Base-by-base conservation (phyloP, 2,113 vertebrate species). In the Xiphophorus couchianus region DNA sequence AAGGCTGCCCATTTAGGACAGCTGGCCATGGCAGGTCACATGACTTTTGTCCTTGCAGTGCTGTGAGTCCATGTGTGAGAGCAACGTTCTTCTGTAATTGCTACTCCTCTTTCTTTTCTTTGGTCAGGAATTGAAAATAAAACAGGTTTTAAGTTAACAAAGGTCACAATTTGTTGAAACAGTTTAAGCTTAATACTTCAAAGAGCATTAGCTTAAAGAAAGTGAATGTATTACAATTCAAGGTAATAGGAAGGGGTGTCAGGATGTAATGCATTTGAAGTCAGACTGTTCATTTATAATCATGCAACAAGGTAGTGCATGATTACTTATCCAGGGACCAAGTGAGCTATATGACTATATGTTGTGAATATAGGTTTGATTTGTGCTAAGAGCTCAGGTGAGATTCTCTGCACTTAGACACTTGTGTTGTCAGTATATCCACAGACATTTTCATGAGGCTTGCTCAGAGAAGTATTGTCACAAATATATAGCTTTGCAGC, bases 11-110 rank as follows among this genome's bases (percentile, higher is more conserved):
- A 54, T 60, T 51, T 17, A 28, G 44, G 72, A 29, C 63, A 66
- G 73, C 30, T 74, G 73, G 63, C 66, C 64, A 33, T 66, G n/a
- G 39, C 13, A 60, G 58, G 25, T 39, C 44, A 22, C 31, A 19
- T 54, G 62, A 54, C 29, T 35, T 66, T 66, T 66, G 63, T 60
- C 44, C 73, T 74, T 74, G 64, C 39, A 31, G 8, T 5, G 15
- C 1, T 12, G 3, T 54, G 22, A 58, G 14, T 58, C 30, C n/a
- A 39, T 25, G 9, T 13, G 9, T 12, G n/a, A 31, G 44, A 7
- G 63, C 22, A 58, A 25, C 17, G 2, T 33, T 73, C 54, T 74
- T 29, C 17, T 58, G 25, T 58, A 22, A 25, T 58, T 58, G n/a
- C 51, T 8, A n/a, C 51, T 54, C 2, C 25, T 4, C 13, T 7